Base-by-base conservation (phyloP, 2,888 invertebrate genomes). In the Tortricodes alternella region DNA sequence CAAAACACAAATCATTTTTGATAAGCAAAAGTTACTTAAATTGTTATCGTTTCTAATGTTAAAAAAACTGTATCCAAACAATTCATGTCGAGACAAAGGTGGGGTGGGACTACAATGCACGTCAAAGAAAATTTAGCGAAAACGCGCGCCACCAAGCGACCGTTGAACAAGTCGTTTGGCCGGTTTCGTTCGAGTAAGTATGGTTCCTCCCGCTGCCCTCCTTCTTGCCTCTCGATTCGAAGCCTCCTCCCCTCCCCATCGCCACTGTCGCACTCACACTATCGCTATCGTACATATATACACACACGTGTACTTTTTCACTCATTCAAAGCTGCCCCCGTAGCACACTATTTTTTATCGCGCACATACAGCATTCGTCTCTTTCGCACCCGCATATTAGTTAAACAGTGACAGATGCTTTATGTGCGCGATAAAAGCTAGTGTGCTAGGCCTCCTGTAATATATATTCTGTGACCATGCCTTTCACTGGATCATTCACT, bases 111-210 rank as follows among this genome's bases (percentile, higher is more conserved):
- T 37, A 46, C 53, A 44, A 50, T n/a, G 49, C 49, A 56, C 44
- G 53, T 67, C 68, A 70, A 77, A 74, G 74, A 73, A 83, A 83
- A 85, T 79, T 73, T 81, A 83, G 78, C 78, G 76, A 83, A 85
- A 82, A 80, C 78, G 71, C 84, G 84, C 87, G 80, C 78, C 70
- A 64, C 76, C 67, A 80, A 78, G 76, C 89, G 85, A 86, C 90
- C 89, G 90, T 89, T 89, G 88, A 73, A 80, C 80, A 81, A 82
- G 56, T 56, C 73, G 89, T 89, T 87, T 82, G 84, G 83, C 89
- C 86, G 86, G 90, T 89, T 90, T 83, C 66, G 72, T 74, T 61
- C n/a, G 61, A 62, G 62, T 70, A 71, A 68, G 65, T 75, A 5
- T 21, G 5, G 27, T 76, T 71, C 72, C 71, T 70, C 74, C 68